Evolutionary conservation across 2,888 invertebrate genomes (phyloP).

Genomic region (Athetis lepigone): DNA sequence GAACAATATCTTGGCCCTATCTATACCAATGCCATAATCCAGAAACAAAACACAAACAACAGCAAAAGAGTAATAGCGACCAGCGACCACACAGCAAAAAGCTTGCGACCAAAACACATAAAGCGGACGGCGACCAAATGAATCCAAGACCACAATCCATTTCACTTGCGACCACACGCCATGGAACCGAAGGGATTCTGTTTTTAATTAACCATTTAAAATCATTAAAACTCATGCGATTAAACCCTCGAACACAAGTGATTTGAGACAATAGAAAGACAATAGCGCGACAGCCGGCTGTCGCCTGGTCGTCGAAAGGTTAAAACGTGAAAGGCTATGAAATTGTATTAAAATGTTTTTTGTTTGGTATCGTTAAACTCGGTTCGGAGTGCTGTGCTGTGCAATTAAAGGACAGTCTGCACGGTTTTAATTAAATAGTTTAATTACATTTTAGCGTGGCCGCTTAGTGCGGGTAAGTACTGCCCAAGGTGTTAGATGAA

Average conservation of each 20-base stretch:
- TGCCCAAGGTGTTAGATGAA: conserved; percentile 40
- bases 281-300: too few species aligned
- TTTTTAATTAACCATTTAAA: conserved; percentile 42
- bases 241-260: too few species aligned
- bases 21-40: background rate
- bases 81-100: background rate
- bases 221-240: conserved; percentile 40
- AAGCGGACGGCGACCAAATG: conserved; percentile 16
- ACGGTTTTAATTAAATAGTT: conserved; percentile 74
- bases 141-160: conserved; percentile 39
- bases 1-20: too few species aligned
- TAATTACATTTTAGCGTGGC: conserved; percentile 74
- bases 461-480: conserved; percentile 27
- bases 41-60: background rate
- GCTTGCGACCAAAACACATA: conserved; percentile 17
- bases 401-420: conserved; percentile 49
- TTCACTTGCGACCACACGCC: conserved; percentile 25
- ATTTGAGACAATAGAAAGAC: too few species aligned
- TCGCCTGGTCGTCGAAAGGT: too few species aligned
- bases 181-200: conserved; percentile 20
- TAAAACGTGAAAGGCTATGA: conserved; percentile 28
- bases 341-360: conserved; percentile 53
- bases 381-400: conserved; percentile 16
- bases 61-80: background rate
- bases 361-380: conserved; percentile 52